Conservation (phyloP, 2,113 vertebrate genomes). For the Corythaixoides concolor region DNA sequence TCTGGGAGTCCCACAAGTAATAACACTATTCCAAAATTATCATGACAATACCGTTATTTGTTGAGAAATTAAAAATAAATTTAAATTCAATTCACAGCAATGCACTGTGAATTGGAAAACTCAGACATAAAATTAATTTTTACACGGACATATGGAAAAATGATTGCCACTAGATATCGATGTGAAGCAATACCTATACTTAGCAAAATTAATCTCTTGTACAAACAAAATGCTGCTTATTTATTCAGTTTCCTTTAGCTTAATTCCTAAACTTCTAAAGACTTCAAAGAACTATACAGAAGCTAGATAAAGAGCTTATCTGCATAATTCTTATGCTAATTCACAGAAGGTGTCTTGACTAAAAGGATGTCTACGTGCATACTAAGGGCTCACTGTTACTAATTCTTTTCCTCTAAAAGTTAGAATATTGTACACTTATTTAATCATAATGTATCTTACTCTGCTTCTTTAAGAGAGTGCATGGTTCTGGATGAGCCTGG, state of each 20-base stretch:
- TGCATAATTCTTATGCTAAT: conserved; percentile 62
- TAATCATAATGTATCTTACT: neutral
- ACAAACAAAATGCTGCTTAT: conserved; percentile 17
- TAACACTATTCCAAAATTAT: neutral
- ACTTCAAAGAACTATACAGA: conserved; percentile 44
- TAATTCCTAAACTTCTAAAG: conserved; percentile 51
- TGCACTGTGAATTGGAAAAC: neutral
- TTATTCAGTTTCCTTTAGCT: conserved; percentile 46
- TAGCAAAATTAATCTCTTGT: conserved; percentile 46
- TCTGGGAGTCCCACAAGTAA: neutral
- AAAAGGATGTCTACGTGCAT: neutral
- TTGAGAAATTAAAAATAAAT: conserved; percentile 11
- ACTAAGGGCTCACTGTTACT: neutral
- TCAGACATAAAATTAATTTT: conserved; percentile 20
- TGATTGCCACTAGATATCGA: neutral
- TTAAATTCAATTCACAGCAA: neutral
- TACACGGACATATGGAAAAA: neutral
- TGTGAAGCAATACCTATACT: conserved; percentile 17
- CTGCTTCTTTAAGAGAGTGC: neutral
- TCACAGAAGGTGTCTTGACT: conserved; percentile 48
- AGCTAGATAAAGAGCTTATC: conserved; percentile 58
- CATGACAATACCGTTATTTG: neutral
- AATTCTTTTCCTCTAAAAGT: neutral
- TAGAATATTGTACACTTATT: neutral
- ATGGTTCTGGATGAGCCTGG: neutral